Base-by-base conservation (phyloP, 2,888 invertebrate species). In the Drepanosiphum platanoidis region DNA sequence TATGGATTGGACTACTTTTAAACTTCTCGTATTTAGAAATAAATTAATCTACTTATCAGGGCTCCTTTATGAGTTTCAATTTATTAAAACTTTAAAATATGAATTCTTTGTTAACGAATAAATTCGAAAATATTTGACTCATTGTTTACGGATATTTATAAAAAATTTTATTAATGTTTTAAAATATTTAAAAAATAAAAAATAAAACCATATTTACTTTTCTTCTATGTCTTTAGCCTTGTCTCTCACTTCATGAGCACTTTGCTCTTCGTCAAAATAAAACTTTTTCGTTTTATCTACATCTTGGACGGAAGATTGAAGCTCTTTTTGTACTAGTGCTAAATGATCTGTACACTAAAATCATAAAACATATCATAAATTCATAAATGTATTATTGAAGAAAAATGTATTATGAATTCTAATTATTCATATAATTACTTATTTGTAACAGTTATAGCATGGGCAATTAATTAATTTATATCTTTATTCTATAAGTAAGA, bases 221-320 rank as follows among this genome's bases (percentile, higher is more conserved):
- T 97, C 97, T 90, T 98, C 97, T 87, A 97, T 97, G 88, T 97
- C 97, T 88, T 95, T 94, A 86, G 97, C 97, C 89, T 98, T 98
- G 90, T 96, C 96, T 61, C 98, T 92, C 3, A 97, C 97, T 89
- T 98, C 98, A 89, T 97, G 96, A 2, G 98, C 97, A 86, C 96
- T 94, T 89, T 97, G 96, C 89, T 98, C 98, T 89, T 98, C 98
- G 88, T 98, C 97, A 88, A 96, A 96, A 91, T 98, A 98, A 27
- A 95, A 91, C 90, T 98, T 98, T 91, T 98, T 97, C 75, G 95
- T 95, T 90, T 97, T 97, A 90, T 97, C 97, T 88, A 98, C 94
- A 89, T 98, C 98, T 88, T 93, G 92, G 7, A 98, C 96, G 81
- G 94, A 94, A 87, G 92, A 90, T 89, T 97, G 96, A 86, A 97